phyloP scores from a whole-genome alignment of 2,113 vertebrate genomes.

The Cygnus atratus region DNA sequence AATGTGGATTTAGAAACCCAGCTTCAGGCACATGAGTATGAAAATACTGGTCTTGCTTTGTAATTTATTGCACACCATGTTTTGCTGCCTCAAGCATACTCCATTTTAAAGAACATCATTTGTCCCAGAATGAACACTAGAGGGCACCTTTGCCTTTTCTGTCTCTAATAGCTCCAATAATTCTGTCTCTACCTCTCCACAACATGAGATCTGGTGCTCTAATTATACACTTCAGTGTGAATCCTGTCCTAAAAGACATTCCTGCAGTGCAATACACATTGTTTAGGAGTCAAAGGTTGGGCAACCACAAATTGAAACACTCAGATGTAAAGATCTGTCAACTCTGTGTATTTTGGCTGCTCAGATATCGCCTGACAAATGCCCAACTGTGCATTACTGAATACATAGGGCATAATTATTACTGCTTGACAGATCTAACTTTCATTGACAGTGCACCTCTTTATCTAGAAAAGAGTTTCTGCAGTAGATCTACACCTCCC shows the following conservation, averaged over 20 bases:
- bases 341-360: neutral
- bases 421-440: neutral
- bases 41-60: neutral
- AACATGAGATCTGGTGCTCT: neutral
- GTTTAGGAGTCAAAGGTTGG: neutral
- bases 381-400: neutral
- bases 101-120: neutral
- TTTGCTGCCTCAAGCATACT: neutral
- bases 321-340: neutral
- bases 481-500: neutral
- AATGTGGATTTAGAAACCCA: neutral
- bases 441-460: neutral
- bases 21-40: neutral
- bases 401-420: neutral
- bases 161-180: neutral
- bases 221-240: neutral
- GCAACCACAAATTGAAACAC: neutral
- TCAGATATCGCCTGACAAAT: neutral
- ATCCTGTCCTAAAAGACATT: neutral
- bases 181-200: neutral
- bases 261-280: neutral
- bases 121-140: slow-evolving; percentile 33
- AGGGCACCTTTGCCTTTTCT: slow-evolving; percentile 55
- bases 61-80: neutral
- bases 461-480: neutral